Evolutionary conservation across 2,113 vertebrate genomes (phyloP), one percentile per base, ranked within the genome.

Genomic region (Ochotona curzoniae): DNA sequence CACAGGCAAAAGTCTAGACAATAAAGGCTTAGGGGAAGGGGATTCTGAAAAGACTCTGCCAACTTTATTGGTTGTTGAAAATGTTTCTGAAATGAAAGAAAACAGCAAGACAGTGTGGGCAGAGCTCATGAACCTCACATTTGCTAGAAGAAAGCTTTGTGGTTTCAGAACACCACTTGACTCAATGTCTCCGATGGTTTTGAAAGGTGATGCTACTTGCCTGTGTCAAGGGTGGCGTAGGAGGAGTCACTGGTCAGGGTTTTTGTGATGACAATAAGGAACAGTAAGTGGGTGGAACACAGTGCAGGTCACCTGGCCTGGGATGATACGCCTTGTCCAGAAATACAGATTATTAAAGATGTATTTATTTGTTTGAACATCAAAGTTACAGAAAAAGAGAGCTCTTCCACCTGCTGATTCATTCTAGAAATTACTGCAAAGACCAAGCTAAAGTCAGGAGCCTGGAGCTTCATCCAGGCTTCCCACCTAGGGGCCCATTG

Each of bases 161-260:
- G 51, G 88, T 74, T 91, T 89, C 38, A 38, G 47, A 78, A 7
- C 4, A 32, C 63, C 51, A 1, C 51, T 30, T 70, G 85, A 44
- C 35, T 94, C 61, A 23, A 61, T 95, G 87, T 87, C 86, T 73
- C 71, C 85, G 14, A 0, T 51, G 64, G 28, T 73, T 89, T 76
- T 67, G 44, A 73, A 74, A 51, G 71, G 60, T 30, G 66, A 17
- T 8, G 12, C 0, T n/a, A 13, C 66, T 70, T 86, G 57, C 14
- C 44, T 47, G 49, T 66, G 7, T 20, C 0, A 0, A 32, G 87
- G 69, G 25, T 18, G 51, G 66, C 0, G 2, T 75, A 26, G 71
- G 84, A 60, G 49, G 84, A 60, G 49, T 5, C 14, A 4, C 18
- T 35, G 49, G 79, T 83, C n/a, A 60, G 57, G 64, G 57, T 54